phyloP scores from a whole-genome alignment of 1,140 invertebrate species.

The Wiebesia pumilae region DNA sequence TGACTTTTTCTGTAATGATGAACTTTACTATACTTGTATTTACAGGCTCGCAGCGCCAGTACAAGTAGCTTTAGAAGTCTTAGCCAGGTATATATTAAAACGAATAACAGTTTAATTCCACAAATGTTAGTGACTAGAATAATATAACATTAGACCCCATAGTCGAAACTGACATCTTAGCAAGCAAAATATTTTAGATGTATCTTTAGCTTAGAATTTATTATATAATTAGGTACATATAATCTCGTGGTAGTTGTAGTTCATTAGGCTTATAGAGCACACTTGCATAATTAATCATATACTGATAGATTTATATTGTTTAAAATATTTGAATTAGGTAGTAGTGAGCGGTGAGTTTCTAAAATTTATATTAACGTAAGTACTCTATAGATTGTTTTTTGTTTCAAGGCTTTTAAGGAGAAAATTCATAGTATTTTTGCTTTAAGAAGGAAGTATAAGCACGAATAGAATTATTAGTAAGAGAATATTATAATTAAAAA shows the following conservation, averaged over 20 bases:
- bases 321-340: not conserved
- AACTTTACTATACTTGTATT: constrained; percentile 76
- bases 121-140: constrained; percentile 46
- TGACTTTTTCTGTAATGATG: constrained; percentile 64
- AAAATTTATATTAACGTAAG: too few species aligned
- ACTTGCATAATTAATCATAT: not conserved
- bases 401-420: too few species aligned
- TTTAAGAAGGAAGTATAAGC: too few species aligned
- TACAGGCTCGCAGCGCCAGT: constrained; percentile 88
- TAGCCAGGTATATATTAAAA: constrained; percentile 82
- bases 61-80: constrained; percentile 91
- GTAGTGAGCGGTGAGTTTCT: too few species aligned
- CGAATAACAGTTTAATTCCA: constrained; percentile 61
- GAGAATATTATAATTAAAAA: too few species aligned
- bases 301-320: not conserved
- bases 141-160: constrained; percentile 38
- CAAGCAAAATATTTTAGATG: constrained; percentile 20
- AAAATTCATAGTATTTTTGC: too few species aligned
- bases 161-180: constrained; percentile 32
- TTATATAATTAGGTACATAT: constrained; percentile 2
- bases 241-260: constrained; percentile 27
- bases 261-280: constrained; percentile 35
- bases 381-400: too few species aligned
- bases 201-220: constrained; percentile 24
- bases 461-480: too few species aligned